These are phyloP conservation scores for Papilio polyxenes DNA, from an alignment of 1,140 invertebrate genomes.

Conservation along the genomic window DNA sequence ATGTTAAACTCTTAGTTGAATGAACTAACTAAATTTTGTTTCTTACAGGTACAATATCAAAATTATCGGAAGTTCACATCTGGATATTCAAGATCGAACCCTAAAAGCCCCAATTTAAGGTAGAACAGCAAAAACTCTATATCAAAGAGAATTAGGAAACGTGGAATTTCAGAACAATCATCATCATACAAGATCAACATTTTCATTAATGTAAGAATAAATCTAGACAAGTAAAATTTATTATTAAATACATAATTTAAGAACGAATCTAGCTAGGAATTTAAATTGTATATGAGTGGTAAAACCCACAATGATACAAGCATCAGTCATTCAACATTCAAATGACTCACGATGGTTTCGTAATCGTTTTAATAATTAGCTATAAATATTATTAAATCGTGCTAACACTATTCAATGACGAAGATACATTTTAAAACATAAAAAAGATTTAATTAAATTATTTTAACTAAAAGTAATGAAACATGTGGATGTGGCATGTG, in stretches of 20 bases:
- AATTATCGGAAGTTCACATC: neutral
- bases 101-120: neutral
- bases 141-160: no score
- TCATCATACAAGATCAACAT: no score
- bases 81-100: neutral
- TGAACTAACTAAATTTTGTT: neutral
- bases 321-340: constrained; percentile 20
- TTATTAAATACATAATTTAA: neutral
- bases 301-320: constrained; percentile 40
- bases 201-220: no score
- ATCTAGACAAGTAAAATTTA: neutral
- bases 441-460: neutral
- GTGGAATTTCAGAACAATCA: no score
- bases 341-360: constrained; percentile 41
- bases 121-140: neutral
- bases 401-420: neutral
- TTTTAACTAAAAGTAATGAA: no score
- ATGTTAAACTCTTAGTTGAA: neutral
- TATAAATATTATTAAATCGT: constrained; percentile 37
- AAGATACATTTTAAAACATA: neutral
- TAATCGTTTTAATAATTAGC: constrained; percentile 34
- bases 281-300: neutral
- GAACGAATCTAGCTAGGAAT: neutral
- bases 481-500: no score
- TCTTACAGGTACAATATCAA: constrained; percentile 10